These are phyloP conservation scores for Rugalucina vietnamica DNA, from an alignment of 2,888 invertebrate genomes.

Conservation along the genomic window DNA sequence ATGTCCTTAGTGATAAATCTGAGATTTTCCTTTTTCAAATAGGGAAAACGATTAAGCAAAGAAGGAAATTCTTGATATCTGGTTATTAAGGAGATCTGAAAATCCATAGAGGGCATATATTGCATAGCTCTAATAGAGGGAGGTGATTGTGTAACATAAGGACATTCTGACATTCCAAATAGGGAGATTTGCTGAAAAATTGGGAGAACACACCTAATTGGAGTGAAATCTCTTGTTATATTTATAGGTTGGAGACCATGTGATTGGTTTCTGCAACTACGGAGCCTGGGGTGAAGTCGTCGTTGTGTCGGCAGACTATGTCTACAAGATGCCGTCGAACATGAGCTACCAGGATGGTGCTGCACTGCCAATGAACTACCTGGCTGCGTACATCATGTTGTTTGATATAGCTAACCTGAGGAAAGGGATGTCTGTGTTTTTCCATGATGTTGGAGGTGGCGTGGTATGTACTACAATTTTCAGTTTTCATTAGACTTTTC, in stretches of 20 bases:
- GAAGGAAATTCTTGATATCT: too few species aligned
- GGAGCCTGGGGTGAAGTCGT: conserved; percentile 94
- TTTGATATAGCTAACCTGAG: conserved; percentile 92
- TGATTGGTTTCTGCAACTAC: conserved; percentile 93
- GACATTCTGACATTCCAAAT: too few species aligned
- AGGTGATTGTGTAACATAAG: too few species aligned
- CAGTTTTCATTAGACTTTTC: neutral
- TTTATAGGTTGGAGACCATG: conserved; percentile 85
- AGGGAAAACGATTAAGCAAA: too few species aligned
- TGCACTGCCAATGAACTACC: conserved; percentile 93
- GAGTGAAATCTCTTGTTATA: too few species aligned
- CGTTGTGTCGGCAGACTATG: conserved; percentile 90
- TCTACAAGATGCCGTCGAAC: conserved; percentile 90
- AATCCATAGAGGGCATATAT: too few species aligned
- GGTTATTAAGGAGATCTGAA: too few species aligned
- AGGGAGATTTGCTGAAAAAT: too few species aligned
- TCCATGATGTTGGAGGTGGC: conserved; percentile 94
- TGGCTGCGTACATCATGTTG: conserved; percentile 93
- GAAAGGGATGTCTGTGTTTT: conserved; percentile 91
- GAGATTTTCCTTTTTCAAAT: too few species aligned
- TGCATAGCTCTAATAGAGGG: too few species aligned
- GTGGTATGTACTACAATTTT: conserved; percentile 86
- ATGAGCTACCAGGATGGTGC: conserved; percentile 91
- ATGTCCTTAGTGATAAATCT: too few species aligned
- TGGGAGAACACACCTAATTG: too few species aligned